Percentiles rank a stretch among this genome's conserved stretches.
phyloP scores from a whole-genome alignment of 2,888 invertebrate genomes.

The Sphinx pinastri region DNA sequence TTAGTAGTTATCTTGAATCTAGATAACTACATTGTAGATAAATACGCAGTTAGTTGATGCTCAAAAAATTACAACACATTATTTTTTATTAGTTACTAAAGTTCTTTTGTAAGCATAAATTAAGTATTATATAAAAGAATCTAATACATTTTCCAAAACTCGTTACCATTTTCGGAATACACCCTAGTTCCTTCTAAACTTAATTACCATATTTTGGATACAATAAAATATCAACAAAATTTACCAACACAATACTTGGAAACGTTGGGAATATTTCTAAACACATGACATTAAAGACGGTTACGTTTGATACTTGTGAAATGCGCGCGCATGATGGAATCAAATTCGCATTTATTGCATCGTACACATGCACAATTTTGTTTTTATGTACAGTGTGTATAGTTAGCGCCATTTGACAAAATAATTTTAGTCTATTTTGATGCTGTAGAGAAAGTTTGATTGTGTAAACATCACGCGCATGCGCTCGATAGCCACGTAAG shows the following conservation, averaged over 20 bases:
- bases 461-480: too few relatives aligned
- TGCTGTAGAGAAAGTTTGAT: too few relatives aligned
- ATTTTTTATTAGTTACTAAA: too few relatives aligned
- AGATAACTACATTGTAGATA: too few relatives aligned
- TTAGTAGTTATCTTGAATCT: too few relatives aligned
- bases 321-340: slow-evolving; percentile 20
- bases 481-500: too few relatives aligned
- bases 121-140: too few relatives aligned
- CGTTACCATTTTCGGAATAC: neutral
- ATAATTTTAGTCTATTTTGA: neutral
- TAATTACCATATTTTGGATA: neutral
- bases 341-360: slow-evolving; percentile 15
- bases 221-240: neutral
- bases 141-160: neutral
- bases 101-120: too few relatives aligned
- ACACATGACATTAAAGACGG: slow-evolving; percentile 19
- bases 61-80: too few relatives aligned
- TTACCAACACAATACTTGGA: neutral
- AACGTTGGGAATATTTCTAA: slow-evolving; percentile 13
- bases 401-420: neutral
- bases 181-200: neutral
- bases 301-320: slow-evolving; percentile 15
- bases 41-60: too few relatives aligned
- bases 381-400: neutral
- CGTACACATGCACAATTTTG: slow-evolving; percentile 2